These are phyloP conservation scores for Caerostris extrusa DNA, from an alignment of 1,140 invertebrate genomes.

Conservation along the genomic window DNA sequence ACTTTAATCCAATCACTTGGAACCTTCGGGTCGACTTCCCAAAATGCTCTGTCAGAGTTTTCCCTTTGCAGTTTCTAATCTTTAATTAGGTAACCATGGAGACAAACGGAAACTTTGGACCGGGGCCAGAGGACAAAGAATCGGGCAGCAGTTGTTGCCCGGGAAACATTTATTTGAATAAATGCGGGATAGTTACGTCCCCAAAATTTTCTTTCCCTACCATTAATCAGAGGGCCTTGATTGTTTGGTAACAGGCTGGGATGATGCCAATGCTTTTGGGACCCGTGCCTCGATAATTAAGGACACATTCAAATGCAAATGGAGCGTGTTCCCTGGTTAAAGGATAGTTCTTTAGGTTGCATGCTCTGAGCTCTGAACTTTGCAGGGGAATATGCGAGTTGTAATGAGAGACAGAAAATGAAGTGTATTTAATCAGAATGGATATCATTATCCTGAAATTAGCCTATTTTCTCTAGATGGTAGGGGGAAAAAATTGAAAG, in stretches of 20 bases:
- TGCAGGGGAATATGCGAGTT: not conserved
- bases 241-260: slow-evolving; percentile 66
- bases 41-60: slow-evolving; percentile 6
- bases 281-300: slow-evolving; percentile 59
- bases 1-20: slow-evolving; percentile 71
- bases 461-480: not conserved
- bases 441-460: slow-evolving; percentile 53
- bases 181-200: slow-evolving; percentile 60
- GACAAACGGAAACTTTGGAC: slow-evolving; percentile 23
- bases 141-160: slow-evolving; percentile 54
- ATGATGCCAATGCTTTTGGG: not conserved
- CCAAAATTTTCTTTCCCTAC: slow-evolving; percentile 48
- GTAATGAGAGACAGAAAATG: not conserved
- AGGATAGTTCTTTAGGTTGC: slow-evolving; percentile 8
- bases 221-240: slow-evolving; percentile 63
- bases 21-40: slow-evolving; percentile 67
- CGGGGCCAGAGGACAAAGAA: slow-evolving; percentile 38
- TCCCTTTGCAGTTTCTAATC: slow-evolving; percentile 70
- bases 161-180: slow-evolving; percentile 72
- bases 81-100: slow-evolving; percentile 72
- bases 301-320: slow-evolving; percentile 72
- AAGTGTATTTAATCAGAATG: slow-evolving; percentile 34
- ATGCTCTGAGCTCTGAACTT: not conserved
- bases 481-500: no score
- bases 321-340: slow-evolving; percentile 1